Conservation (phyloP, 1,140 invertebrate species). For the Probaryconus sp. region DNA sequence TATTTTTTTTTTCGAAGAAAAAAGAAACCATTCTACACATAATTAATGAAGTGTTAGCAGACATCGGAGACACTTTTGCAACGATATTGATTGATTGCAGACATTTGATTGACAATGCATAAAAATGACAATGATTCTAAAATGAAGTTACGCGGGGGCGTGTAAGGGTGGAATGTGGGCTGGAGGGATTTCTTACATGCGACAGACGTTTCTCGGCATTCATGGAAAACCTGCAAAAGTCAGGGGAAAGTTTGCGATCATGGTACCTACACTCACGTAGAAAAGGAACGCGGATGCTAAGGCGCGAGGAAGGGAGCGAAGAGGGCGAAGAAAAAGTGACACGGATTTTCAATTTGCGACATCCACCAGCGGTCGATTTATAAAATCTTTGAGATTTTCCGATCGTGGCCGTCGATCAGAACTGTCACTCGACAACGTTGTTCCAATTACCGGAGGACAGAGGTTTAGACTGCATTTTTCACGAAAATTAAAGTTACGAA, state of each 20-base stretch:
- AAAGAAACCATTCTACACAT: no score
- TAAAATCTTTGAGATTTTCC: conserved; percentile 60
- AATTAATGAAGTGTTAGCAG: conserved; percentile 11
- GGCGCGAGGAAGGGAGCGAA: conserved; percentile 27
- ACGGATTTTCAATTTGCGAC: conserved; percentile 71
- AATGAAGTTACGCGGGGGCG: conserved; percentile 12
- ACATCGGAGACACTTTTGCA: conserved; percentile 27
- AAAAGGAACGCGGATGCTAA: conserved; percentile 29
- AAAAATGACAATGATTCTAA: conserved; percentile 42
- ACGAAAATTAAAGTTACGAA: conserved; percentile 38
- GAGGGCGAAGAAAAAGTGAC: conserved; percentile 55
- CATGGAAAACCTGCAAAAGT: conserved; percentile 45
- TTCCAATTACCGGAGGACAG: conserved; percentile 43
- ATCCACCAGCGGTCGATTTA: conserved; percentile 63
- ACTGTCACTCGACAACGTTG: conserved; percentile 56
- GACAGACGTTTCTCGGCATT: conserved; percentile 35
- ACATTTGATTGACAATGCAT: conserved; percentile 40
- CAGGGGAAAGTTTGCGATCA: conserved; percentile 44
- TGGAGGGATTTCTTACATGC: no score
- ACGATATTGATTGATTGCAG: conserved; percentile 12
- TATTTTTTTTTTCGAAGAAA: no score
- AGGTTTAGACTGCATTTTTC: conserved; percentile 45
- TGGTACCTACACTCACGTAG: conserved; percentile 23
- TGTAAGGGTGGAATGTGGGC: conserved; percentile 7
- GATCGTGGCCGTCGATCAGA: conserved; percentile 57